These are phyloP conservation scores for Lacerta bilineata DNA, from an alignment of 2,797 vertebrate genomes.

Conservation along the genomic window DNA sequence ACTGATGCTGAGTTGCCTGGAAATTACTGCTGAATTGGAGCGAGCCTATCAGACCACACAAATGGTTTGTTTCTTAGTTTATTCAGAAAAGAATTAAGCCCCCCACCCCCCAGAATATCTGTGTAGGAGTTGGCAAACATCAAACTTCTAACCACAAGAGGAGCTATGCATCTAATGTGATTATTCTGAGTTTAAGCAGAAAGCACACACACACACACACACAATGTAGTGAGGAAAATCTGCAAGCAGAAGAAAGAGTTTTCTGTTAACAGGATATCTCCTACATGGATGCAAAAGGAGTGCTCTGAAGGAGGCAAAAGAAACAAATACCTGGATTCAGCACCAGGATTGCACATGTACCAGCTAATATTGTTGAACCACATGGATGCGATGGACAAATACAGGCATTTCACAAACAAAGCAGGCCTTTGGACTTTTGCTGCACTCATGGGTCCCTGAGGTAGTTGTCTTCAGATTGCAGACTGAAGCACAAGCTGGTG, in stretches of 20 bases:
- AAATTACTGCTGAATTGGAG: background rate
- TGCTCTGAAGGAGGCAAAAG: background rate
- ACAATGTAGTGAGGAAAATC: background rate
- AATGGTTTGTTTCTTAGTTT: conserved; percentile 16
- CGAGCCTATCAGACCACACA: conserved; percentile 14
- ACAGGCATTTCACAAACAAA: background rate
- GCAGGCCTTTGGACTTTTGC: background rate
- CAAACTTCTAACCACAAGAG: background rate
- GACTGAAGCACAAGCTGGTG: background rate
- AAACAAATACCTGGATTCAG: background rate
- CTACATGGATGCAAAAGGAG: conserved; percentile 1
- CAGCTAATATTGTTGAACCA: background rate
- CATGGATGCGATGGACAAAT: background rate
- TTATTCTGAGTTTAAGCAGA: background rate
- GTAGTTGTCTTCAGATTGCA: background rate
- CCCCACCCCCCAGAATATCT: background rate
- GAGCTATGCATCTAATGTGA: conserved; percentile 2
- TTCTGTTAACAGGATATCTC: background rate
- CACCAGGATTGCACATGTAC: background rate
- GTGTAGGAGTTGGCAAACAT: background rate
- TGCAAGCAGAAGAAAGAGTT: background rate
- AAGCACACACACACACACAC: too few relatives aligned
- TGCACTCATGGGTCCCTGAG: background rate
- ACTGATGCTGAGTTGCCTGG: conserved; percentile 11
- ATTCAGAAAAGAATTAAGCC: conserved; percentile 1